Conservation (phyloP, 2,113 vertebrate species). For the Pholis gunnellus region DNA sequence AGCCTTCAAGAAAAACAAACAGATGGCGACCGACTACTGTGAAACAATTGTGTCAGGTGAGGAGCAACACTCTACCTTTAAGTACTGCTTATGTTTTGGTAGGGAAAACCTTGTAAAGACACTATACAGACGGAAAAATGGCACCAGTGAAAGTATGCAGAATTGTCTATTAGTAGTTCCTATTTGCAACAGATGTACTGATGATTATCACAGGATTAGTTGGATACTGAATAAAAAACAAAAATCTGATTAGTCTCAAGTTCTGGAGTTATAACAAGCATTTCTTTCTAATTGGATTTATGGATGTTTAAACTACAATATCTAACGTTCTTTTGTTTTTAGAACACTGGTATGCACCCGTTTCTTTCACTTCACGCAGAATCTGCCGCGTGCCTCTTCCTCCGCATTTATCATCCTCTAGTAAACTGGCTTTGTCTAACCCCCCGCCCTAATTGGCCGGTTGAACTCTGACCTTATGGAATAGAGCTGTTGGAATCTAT, state of each 20-base stretch:
- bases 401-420: not conserved
- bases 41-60: constrained; percentile 25
- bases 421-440: not conserved
- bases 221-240: not conserved
- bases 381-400: not conserved
- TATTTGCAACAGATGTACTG: not conserved
- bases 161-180: not conserved
- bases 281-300: not conserved
- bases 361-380: not conserved
- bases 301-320: not conserved
- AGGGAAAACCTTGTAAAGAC: not conserved
- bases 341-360: not conserved
- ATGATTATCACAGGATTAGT: not conserved
- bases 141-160: not conserved
- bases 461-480: not conserved
- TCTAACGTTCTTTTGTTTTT: not conserved
- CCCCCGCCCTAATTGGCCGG: not conserved
- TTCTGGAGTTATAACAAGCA: not conserved
- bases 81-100: not conserved
- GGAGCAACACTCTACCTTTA: not conserved
- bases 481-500: not conserved
- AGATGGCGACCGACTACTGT: constrained; percentile 53
- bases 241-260: not conserved
- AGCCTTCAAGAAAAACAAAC: constrained; percentile 54
- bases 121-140: not conserved